A percentile compares a stretch with the other conserved stretches of the same genome.
Conservation (phyloP, 1,140 invertebrate genomes). For the Pinna nobilis region DNA sequence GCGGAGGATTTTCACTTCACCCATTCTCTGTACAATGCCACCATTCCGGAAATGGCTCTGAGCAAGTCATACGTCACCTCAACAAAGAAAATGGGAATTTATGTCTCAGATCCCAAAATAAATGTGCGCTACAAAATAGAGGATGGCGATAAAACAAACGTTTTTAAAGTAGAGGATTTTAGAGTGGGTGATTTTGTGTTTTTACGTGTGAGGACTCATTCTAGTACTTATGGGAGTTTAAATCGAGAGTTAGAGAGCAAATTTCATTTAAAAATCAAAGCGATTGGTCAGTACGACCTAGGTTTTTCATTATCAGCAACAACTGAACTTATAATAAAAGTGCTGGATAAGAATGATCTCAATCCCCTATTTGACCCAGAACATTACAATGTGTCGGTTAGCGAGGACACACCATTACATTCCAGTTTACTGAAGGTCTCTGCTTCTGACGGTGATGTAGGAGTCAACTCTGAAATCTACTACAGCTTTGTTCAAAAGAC, state of each 20-base stretch:
- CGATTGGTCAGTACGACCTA: conserved; percentile 78
- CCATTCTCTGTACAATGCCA: conserved; percentile 87
- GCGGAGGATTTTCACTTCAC: conserved; percentile 79
- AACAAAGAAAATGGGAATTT: conserved; percentile 82
- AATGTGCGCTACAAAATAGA: conserved; percentile 85
- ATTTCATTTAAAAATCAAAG: conserved; percentile 88
- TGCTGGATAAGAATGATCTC: conserved; percentile 93
- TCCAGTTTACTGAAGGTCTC: conserved; percentile 77
- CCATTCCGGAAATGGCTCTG: conserved; percentile 92
- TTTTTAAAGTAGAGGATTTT: conserved; percentile 93
- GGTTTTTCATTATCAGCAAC: conserved; percentile 79
- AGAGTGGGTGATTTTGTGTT: conserved; percentile 95
- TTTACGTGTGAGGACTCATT: conserved; percentile 88
- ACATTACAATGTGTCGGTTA: conserved; percentile 90
- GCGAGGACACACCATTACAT: conserved; percentile 91
- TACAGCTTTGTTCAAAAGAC: conserved; percentile 92
- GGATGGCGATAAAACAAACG: conserved; percentile 88
- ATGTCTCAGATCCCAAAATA: conserved; percentile 66
- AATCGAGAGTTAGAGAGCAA: conserved; percentile 92
- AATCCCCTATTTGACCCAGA: conserved; percentile 92
- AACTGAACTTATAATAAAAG: conserved; percentile 85
- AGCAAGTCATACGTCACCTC: conserved; percentile 87
- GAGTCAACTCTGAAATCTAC: conserved; percentile 96
- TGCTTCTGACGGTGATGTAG: conserved; percentile 95
- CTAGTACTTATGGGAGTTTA: conserved; percentile 87